These are phyloP conservation scores for Merodon equestris DNA, from an alignment of 2,888 invertebrate species.

Conservation along the genomic window DNA sequence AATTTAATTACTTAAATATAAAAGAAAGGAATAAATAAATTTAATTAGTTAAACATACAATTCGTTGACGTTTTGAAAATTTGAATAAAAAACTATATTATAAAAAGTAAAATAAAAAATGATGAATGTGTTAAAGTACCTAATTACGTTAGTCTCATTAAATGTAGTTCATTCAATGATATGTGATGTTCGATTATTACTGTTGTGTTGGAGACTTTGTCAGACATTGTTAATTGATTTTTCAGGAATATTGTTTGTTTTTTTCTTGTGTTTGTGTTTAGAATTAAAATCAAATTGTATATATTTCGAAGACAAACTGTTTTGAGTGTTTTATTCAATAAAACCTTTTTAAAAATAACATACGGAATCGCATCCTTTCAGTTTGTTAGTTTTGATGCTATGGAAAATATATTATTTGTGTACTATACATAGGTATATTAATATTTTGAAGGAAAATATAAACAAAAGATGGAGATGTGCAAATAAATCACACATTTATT, in stretches of 20 bases:
- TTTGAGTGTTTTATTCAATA: conserved; percentile 18
- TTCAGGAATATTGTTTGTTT: background rate
- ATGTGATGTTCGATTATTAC: conserved; percentile 53
- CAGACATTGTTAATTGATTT: background rate
- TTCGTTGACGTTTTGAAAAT: conserved; percentile 47
- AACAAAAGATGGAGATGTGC: conserved; percentile 47
- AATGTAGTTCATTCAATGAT: conserved; percentile 50
- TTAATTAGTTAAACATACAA: conserved; percentile 41
- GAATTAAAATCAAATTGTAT: conserved; percentile 47
- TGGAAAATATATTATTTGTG: conserved; percentile 40
- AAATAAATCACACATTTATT: conserved; percentile 67
- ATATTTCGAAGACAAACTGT: too few relatives aligned
- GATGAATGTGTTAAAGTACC: conserved; percentile 65
- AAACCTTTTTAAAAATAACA: too few relatives aligned
- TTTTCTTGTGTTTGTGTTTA: conserved; percentile 1
- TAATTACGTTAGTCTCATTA: conserved; percentile 62
- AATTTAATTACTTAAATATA: conserved; percentile 41
- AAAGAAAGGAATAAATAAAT: conserved; percentile 17
- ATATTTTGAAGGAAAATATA: conserved; percentile 30
- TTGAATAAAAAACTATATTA: conserved; percentile 19
- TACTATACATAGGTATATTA: conserved; percentile 63
- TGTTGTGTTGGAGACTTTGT: conserved; percentile 7
- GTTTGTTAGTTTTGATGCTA: background rate
- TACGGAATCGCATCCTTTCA: background rate
- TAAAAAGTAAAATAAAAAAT: conserved; percentile 30